A percentile compares a stretch with the other conserved stretches of the same genome.
Evolutionary conservation across 2,113 vertebrate genomes (phyloP).

Genomic region (Sylvilagus bachmani): DNA sequence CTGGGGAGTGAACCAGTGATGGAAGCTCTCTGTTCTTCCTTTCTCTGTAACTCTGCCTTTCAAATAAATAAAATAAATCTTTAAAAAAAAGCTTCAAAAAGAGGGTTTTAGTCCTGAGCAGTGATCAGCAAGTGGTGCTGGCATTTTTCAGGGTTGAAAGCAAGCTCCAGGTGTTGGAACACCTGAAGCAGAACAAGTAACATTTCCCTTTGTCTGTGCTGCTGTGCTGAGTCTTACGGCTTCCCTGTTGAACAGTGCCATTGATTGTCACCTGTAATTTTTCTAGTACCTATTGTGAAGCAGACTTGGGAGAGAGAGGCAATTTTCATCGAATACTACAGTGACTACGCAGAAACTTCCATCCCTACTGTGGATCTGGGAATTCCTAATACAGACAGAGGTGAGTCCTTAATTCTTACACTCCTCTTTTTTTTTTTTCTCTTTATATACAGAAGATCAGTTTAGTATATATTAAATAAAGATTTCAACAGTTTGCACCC

Average conservation of each 20-base stretch:
- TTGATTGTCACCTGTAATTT: not conserved
- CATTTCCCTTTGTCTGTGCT: not conserved
- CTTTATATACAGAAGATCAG: too few relatives aligned
- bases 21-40: too few relatives aligned
- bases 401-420: slow-evolving; percentile 84
- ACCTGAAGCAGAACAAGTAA: not conserved
- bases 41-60: too few relatives aligned
- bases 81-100: not conserved
- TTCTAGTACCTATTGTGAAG: slow-evolving; percentile 96
- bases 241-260: not conserved
- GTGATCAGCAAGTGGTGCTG: too few relatives aligned
- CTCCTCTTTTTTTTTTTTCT: not conserved
- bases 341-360: slow-evolving; percentile 92
- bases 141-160: not conserved
- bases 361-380: slow-evolving; percentile 96
- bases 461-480: too few relatives aligned
- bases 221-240: too few relatives aligned
- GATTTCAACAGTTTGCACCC: too few relatives aligned
- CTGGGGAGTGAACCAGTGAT: too few relatives aligned
- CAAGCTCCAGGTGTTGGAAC: not conserved
- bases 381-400: slow-evolving; percentile 97
- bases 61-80: too few relatives aligned
- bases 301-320: slow-evolving; percentile 96
- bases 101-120: not conserved
- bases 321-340: slow-evolving; percentile 95